Evolutionary conservation across 1,140 invertebrate species (phyloP).

Genomic region (Sycophila sp.): DNA sequence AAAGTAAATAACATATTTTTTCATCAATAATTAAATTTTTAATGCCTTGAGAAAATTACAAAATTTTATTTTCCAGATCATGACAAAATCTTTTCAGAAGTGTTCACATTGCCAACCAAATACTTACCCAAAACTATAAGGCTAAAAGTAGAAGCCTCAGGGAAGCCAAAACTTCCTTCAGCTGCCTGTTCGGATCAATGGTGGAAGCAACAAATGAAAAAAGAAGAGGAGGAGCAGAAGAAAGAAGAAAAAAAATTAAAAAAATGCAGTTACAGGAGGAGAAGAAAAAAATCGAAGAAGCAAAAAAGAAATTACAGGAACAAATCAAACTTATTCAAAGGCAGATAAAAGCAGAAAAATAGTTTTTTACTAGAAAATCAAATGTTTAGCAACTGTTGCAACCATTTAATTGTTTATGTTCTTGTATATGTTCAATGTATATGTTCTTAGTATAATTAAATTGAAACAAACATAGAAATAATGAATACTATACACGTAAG

Average conservation of each 20-base stretch:
- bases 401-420: too few species aligned
- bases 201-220: neutral
- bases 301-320: neutral
- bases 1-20: too few species aligned
- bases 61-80: too few species aligned
- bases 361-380: too few species aligned
- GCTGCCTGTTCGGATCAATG: conserved; percentile 15
- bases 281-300: conserved; percentile 8
- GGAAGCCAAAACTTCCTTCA: conserved; percentile 11
- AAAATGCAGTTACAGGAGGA: conserved; percentile 21
- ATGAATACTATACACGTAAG: too few species aligned
- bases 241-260: conserved; percentile 14
- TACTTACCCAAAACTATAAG: conserved; percentile 23
- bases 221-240: conserved; percentile 2
- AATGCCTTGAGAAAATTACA: too few species aligned
- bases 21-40: too few species aligned
- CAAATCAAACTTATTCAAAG: conserved; percentile 11
- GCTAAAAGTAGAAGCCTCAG: neutral
- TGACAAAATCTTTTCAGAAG: conserved; percentile 7
- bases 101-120: conserved; percentile 9
- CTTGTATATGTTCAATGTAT: too few species aligned
- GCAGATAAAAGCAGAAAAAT: neutral
- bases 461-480: too few species aligned
- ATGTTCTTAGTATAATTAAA: too few species aligned
- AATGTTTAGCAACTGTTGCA: too few species aligned